These are phyloP conservation scores for Poecile atricapillus DNA, from an alignment of 2,113 vertebrate species.

Conservation along the genomic window DNA sequence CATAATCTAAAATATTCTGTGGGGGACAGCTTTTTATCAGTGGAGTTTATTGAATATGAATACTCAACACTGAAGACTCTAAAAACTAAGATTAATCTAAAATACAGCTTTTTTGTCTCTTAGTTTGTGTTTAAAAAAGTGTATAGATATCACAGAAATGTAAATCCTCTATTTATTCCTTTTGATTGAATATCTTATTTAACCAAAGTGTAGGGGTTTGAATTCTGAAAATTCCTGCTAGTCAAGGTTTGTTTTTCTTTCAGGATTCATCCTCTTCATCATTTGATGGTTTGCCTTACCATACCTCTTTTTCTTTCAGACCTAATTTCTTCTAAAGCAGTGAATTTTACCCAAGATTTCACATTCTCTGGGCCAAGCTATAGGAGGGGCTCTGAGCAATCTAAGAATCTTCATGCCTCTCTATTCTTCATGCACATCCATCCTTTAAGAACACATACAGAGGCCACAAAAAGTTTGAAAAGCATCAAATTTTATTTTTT, in stretches of 20 bases:
- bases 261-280: neutral
- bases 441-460: neutral
- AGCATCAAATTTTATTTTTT: neutral
- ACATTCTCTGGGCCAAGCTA: neutral
- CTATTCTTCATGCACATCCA: neutral
- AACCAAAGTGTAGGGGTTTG: neutral
- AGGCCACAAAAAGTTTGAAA: neutral
- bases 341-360: neutral
- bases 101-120: neutral
- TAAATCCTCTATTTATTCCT: neutral
- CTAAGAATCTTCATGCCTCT: neutral
- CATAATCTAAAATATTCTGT: neutral
- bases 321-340: neutral
- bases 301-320: neutral
- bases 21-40: neutral
- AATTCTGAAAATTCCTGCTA: neutral
- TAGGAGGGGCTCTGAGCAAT: neutral
- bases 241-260: neutral
- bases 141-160: neutral
- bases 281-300: neutral
- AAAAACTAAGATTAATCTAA: neutral
- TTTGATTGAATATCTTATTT: neutral
- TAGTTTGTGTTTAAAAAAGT: neutral
- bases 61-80: neutral
- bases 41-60: neutral